Evolutionary conservation across 1,140 invertebrate genomes (phyloP), one percentile per base, ranked within the genome.

Genomic region (Brachionus rotundiformis): DNA sequence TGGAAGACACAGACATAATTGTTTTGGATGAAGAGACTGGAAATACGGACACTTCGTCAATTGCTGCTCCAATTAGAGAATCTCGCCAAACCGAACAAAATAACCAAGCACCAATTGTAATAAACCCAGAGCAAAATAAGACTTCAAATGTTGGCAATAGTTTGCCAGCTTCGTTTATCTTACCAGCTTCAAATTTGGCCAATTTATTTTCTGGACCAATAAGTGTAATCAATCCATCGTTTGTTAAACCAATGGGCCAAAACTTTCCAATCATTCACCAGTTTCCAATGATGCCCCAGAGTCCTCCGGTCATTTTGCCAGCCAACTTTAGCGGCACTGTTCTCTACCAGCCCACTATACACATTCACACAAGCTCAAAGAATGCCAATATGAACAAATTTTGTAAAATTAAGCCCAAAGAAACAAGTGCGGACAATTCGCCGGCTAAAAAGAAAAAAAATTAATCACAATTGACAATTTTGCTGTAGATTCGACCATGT

Each of bases 341-440:
- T 13, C 76, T 79, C 2, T 36, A 36, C 1, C 44, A 54, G 7
- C 76, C 76, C 5, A 79, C 76, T 3, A 79, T 79, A 13, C 76
- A 79, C 29, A 79, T 79, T 41, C 76, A 79, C 11, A 59, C 76
- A 19, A 79, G 36, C 36, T 33, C 76, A 39, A 79, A 63, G 23
- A 59, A 59, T 10, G 13, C 3, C 7, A 39, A 33, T 36, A 1
- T 59, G 31, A n/a, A 36, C 1, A 79, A 79, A 33, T 79, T 36
- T 63, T 63, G 76, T 39, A 25, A 79, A 63, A 79, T 79, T 29
- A 79, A 61, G 27, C 76, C 76, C 10, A 79, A 79, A 63, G 31
- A 79, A 16, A 47, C 47, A 29, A 33, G 2, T 27, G n/a, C 25
- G 13, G 61, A 63, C 10, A 13, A 16, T 36, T 71, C 29, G 31